Conservation (phyloP, 2,113 vertebrate species). For the Ranitomeya imitator region DNA sequence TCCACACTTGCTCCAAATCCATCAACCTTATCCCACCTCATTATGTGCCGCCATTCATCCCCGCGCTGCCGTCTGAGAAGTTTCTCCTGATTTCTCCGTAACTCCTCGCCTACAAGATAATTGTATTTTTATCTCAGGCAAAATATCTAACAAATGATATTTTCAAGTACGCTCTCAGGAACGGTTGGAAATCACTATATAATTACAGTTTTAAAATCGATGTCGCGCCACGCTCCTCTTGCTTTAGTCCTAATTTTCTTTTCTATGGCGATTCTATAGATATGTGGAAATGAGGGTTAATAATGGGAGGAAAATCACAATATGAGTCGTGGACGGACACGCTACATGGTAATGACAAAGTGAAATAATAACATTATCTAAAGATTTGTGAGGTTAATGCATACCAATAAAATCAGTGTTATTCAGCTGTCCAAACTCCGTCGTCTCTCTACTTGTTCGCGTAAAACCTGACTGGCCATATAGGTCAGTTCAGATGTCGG, state of each 20-base stretch:
- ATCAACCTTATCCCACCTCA: not conserved
- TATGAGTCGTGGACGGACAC: not conserved
- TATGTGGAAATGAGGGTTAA: not conserved
- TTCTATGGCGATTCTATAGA: not conserved
- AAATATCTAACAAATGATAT: not conserved
- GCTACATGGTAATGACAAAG: not conserved
- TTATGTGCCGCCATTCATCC: not conserved
- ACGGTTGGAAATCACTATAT: constrained; percentile 12
- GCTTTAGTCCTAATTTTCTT: not conserved
- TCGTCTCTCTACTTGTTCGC: no score
- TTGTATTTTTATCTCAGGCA: constrained; percentile 26
- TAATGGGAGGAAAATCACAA: constrained; percentile 21
- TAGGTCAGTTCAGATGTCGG: no score
- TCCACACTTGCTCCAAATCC: not conserved
- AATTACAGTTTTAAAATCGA: constrained; percentile 25
- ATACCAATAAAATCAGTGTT: no score
- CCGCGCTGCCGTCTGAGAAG: not conserved
- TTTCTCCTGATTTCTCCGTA: no score
- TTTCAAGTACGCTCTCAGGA: constrained; percentile 30
- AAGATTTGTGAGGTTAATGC: not conserved
- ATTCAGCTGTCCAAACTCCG: no score
- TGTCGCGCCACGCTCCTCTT: not conserved
- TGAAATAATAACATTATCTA: not conserved
- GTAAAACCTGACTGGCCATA: no score
- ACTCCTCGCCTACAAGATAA: not conserved